Conservation (phyloP, 2,888 invertebrate species). For the Spicauda simplicius region DNA sequence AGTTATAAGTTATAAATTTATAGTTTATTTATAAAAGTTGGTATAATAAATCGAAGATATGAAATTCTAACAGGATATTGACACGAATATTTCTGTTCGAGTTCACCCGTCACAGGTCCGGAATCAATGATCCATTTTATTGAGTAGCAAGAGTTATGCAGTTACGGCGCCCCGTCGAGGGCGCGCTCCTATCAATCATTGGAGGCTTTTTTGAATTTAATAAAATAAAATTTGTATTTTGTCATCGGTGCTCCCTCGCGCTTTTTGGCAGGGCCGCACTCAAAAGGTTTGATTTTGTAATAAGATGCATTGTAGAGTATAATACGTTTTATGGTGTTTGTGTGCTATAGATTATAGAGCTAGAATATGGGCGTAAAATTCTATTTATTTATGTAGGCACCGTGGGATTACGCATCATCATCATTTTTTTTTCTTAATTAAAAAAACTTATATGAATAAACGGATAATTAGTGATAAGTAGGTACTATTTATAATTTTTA, state of each 20-base stretch:
- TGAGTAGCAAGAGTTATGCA: slow-evolving; percentile 79
- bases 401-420: too few relatives aligned
- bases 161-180: slow-evolving; percentile 55
- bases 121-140: slow-evolving; percentile 78
- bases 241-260: slow-evolving; percentile 82
- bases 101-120: slow-evolving; percentile 33
- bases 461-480: too few relatives aligned
- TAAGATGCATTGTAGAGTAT: not conserved
- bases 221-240: slow-evolving; percentile 86
- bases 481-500: too few relatives aligned
- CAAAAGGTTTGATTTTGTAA: not conserved
- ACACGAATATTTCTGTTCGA: slow-evolving; percentile 13
- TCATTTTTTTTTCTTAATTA: too few relatives aligned
- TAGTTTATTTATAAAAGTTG: too few relatives aligned
- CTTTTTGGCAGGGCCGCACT: slow-evolving; percentile 66
- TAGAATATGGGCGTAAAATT: too few relatives aligned
- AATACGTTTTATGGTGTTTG: too few relatives aligned
- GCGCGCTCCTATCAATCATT: slow-evolving; percentile 84
- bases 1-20: too few relatives aligned
- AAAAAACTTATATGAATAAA: too few relatives aligned
- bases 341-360: too few relatives aligned
- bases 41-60: not conserved
- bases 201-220: slow-evolving; percentile 85
- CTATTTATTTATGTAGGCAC: too few relatives aligned
- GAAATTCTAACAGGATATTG: slow-evolving; percentile 4